Percentiles rank a stretch among this genome's conserved stretches.
Evolutionary conservation across 1,140 invertebrate genomes (phyloP).

Genomic region (Thalassaphorura encarpata): DNA sequence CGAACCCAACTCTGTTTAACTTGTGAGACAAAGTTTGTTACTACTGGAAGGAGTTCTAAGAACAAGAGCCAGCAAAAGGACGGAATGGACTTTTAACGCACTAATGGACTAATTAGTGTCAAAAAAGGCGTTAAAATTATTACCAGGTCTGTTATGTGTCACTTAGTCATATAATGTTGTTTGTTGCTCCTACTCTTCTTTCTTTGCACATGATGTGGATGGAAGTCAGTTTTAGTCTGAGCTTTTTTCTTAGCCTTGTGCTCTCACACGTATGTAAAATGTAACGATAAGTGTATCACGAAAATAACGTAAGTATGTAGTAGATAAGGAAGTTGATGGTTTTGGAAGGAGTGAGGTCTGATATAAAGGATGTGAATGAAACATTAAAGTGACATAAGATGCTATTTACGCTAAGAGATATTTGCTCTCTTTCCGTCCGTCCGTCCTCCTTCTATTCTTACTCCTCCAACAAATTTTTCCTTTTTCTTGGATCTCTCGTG

Average conservation of each 20-base stretch:
- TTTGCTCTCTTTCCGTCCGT: too few species aligned
- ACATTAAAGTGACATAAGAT: slow-evolving; percentile 15
- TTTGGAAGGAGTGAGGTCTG: not conserved
- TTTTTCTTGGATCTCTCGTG: not conserved
- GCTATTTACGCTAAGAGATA: too few species aligned
- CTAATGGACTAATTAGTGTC: slow-evolving; percentile 33
- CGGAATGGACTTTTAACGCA: slow-evolving; percentile 31
- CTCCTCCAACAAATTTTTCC: not conserved
- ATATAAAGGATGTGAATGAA: slow-evolving; percentile 12
- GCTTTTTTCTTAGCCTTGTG: not conserved
- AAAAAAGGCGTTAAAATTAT: slow-evolving; percentile 33
- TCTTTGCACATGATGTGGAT: too few species aligned
- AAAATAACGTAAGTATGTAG: not conserved
- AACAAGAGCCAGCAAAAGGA: too few species aligned
- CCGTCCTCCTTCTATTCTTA: too few species aligned
- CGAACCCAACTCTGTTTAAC: not conserved
- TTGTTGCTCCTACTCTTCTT: not conserved
- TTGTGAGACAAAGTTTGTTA: not conserved
- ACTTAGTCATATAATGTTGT: slow-evolving; percentile 26
- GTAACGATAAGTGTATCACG: too few species aligned
- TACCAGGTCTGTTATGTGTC: slow-evolving; percentile 31
- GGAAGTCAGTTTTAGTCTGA: too few species aligned
- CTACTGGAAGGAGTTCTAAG: too few species aligned
- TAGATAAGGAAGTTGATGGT: not conserved
- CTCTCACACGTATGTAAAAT: not conserved